Evolutionary conservation across 1,140 invertebrate species (phyloP).

Genomic region (Calliphora vicina): DNA sequence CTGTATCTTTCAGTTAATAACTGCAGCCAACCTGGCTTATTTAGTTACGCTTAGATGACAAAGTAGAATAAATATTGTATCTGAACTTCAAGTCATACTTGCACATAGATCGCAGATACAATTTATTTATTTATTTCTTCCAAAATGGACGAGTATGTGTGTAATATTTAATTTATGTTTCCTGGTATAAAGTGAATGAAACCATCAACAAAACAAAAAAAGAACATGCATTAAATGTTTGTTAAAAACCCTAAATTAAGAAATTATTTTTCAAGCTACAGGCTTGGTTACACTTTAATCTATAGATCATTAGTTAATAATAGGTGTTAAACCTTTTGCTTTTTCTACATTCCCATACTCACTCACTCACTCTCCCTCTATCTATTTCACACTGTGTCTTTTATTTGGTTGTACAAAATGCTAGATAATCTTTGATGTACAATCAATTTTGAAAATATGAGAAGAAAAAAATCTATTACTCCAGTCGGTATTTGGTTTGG

Average conservation of each 20-base stretch:
- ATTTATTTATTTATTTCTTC: background rate
- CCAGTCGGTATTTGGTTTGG: too few relatives aligned
- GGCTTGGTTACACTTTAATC: background rate
- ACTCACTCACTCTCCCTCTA: background rate
- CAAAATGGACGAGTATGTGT: background rate
- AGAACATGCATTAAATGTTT: background rate
- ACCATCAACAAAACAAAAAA: background rate
- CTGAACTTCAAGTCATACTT: background rate
- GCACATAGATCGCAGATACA: too few relatives aligned
- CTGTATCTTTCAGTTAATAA: background rate
- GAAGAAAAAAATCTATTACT: too few relatives aligned
- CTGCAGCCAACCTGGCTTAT: conserved; percentile 6
- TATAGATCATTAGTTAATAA: conserved; percentile 3
- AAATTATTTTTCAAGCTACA: background rate
- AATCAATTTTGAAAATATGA: too few relatives aligned
- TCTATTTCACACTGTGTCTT: too few relatives aligned
- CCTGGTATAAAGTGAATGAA: background rate
- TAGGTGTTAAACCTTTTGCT: conserved; percentile 1
- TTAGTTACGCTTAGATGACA: conserved; percentile 32
- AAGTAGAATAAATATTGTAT: conserved; percentile 7
- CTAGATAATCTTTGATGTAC: background rate
- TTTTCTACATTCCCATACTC: background rate
- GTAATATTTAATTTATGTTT: conserved; percentile 27
- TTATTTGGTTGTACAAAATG: background rate
- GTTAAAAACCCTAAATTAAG: background rate